phyloP scores from a whole-genome alignment of 2,888 invertebrate species.

The Stenoptilia bipunctidactyla region DNA sequence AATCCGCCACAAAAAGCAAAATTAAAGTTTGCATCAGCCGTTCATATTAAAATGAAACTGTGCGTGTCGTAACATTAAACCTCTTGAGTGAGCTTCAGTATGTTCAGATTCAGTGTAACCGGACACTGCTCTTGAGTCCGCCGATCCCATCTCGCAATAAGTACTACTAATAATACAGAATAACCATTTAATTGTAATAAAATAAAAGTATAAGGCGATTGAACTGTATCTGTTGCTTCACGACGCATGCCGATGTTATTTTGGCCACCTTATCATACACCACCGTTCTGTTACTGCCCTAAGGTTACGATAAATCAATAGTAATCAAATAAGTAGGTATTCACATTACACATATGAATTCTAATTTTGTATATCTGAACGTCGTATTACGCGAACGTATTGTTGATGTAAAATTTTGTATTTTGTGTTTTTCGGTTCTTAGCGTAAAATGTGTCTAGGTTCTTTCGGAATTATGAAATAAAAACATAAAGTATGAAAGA shows the following conservation, averaged over 20 bases:
- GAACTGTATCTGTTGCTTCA: conserved; percentile 31
- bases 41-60: too few relatives aligned
- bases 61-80: too few relatives aligned
- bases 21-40: too few relatives aligned
- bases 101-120: neutral
- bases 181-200: conserved; percentile 24
- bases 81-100: neutral
- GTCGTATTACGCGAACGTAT: too few relatives aligned
- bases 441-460: too few relatives aligned
- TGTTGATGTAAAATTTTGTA: too few relatives aligned
- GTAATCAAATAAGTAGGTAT: conserved; percentile 17
- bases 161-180: neutral
- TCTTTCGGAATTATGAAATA: too few relatives aligned
- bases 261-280: conserved; percentile 58
- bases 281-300: conserved; percentile 33
- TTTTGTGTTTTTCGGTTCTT: too few relatives aligned
- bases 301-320: conserved; percentile 54
- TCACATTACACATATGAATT: too few relatives aligned
- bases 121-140: neutral
- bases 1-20: too few relatives aligned
- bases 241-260: conserved; percentile 50
- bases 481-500: too few relatives aligned
- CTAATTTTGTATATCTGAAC: too few relatives aligned
- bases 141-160: neutral
- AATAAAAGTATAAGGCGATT: conserved; percentile 31